A percentile compares a stretch with the other conserved stretches of the same genome.
These are phyloP conservation scores for Pygoscelis antarcticus DNA, from an alignment of 2,113 vertebrate species.

Conservation along the genomic window DNA sequence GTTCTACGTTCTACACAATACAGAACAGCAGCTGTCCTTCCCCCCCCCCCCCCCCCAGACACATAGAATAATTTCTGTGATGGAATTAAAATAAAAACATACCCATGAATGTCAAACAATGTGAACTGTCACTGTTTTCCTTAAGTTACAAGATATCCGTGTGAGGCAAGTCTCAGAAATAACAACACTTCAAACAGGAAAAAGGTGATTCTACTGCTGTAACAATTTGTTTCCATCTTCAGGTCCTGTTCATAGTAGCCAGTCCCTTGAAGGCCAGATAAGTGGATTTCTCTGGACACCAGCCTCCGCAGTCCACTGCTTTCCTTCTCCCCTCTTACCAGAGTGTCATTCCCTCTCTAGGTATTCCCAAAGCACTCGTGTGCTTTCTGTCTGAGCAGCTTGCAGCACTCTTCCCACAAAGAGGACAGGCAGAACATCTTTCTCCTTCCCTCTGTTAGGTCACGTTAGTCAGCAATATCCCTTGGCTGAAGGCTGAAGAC, in stretches of 20 bases:
- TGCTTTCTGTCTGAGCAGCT: not conserved
- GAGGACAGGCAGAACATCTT: not conserved
- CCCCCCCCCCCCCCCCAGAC: not conserved
- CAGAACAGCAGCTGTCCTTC: not conserved
- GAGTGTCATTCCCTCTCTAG: not conserved
- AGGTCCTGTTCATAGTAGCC: not conserved
- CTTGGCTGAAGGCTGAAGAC: not conserved
- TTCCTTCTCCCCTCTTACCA: not conserved
- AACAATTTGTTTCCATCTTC: not conserved
- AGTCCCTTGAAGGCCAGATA: not conserved
- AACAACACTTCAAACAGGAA: not conserved
- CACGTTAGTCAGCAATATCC: not conserved
- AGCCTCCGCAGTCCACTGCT: not conserved
- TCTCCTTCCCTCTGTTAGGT: not conserved
- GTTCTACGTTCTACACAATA: not conserved
- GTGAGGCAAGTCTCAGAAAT: not conserved
- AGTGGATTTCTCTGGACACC: not conserved
- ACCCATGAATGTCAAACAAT: not conserved
- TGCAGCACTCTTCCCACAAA: not conserved
- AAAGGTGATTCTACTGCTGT: not conserved
- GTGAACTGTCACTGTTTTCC: not conserved
- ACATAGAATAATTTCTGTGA: not conserved
- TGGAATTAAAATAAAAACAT: not conserved
- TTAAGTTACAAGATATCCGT: not conserved
- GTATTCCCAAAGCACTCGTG: not conserved